A percentile compares a stretch with the other conserved stretches of the same genome.
Conservation (phyloP, 2,797 vertebrate species). For the Tapirus indicus region DNA sequence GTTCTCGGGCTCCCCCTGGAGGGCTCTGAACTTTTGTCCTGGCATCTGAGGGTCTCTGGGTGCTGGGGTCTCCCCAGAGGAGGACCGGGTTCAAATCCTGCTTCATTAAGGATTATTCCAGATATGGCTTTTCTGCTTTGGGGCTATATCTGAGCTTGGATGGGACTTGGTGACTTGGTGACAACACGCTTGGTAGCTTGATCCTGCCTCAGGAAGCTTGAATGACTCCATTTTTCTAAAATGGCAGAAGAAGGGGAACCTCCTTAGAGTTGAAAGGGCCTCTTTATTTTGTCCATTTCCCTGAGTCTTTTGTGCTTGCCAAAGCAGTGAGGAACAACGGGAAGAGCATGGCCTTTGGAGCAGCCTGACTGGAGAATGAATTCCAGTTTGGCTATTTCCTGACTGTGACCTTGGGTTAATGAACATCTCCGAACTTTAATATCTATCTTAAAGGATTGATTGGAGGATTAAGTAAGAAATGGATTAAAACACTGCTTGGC, state of each 20-base stretch:
- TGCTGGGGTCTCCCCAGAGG: too few species aligned
- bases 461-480: background rate
- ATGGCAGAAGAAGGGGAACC: background rate
- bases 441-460: background rate
- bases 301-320: too few species aligned
- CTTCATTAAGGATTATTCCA: background rate
- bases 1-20: slow-evolving; percentile 58
- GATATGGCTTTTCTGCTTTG: slow-evolving; percentile 4
- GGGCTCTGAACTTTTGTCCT: background rate
- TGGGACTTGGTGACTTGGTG: background rate
- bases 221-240: background rate
- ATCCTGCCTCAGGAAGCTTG: background rate
- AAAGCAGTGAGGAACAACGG: background rate
- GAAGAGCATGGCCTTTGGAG: background rate
- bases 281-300: background rate
- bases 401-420: background rate
- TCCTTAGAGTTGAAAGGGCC: background rate
- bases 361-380: background rate
- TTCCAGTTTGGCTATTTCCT: background rate
- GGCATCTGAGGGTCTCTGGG: background rate
- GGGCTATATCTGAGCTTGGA: background rate
- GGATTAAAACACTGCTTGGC: background rate
- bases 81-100: background rate
- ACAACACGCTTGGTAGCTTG: background rate
- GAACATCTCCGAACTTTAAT: slow-evolving; percentile 40